Percentiles rank a stretch among this genome's conserved stretches.
Conservation (phyloP, 2,113 vertebrate species). For the Prunella fulvescens region DNA sequence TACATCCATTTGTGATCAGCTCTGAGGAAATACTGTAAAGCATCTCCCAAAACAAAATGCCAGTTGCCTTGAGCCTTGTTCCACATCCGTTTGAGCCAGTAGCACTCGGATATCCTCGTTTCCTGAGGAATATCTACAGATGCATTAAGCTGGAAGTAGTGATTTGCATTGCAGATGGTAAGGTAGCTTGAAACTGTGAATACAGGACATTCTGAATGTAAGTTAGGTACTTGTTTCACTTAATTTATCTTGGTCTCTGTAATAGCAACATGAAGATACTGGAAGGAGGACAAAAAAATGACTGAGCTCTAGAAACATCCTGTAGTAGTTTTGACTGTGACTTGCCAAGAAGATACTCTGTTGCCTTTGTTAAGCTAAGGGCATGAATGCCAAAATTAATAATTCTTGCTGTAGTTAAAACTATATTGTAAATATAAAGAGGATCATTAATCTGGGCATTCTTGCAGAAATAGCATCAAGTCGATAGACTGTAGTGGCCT, state of each 20-base stretch:
- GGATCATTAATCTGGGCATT: conserved; percentile 68
- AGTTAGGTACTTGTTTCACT: conserved; percentile 13
- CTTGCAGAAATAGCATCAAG: conserved; percentile 66
- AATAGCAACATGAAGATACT: background rate
- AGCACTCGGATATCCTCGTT: background rate
- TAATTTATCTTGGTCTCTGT: conserved; percentile 30
- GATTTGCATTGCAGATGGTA: background rate
- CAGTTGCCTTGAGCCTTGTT: background rate
- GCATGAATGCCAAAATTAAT: conserved; percentile 68
- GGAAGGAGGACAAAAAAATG: background rate
- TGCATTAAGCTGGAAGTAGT: background rate
- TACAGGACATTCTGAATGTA: conserved; percentile 56
- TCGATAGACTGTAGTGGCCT: conserved; percentile 76
- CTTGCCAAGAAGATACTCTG: conserved; percentile 68
- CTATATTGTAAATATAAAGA: conserved; percentile 68
- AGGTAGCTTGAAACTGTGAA: conserved; percentile 54
- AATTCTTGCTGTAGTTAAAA: conserved; percentile 64
- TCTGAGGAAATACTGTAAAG: background rate
- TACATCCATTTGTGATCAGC: background rate
- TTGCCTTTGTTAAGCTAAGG: conserved; percentile 72
- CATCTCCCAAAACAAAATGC: background rate
- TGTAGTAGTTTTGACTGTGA: conserved; percentile 60
- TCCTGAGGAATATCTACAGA: background rate
- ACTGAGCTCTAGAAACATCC: conserved; percentile 57
- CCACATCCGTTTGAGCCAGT: background rate